Evolutionary conservation across 2,888 invertebrate genomes (phyloP).

Genomic region (Drosophila infuscata): DNA sequence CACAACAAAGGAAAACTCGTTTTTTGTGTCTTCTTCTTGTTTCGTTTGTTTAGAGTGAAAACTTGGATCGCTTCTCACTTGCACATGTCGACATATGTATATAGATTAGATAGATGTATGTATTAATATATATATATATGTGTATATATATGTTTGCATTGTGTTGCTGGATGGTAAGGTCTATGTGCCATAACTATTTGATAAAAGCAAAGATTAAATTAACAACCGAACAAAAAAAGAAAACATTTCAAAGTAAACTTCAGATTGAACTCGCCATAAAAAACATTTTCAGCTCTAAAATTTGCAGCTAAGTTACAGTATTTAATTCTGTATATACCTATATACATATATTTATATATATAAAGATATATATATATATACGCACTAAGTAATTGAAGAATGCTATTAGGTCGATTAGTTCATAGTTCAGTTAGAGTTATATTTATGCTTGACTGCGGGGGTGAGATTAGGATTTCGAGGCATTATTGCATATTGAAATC

Average conservation of each 20-base stretch:
- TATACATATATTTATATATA: constrained; percentile 9
- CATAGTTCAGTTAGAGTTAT: constrained; percentile 38
- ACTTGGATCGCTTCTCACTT: constrained; percentile 44
- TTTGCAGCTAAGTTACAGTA: constrained; percentile 55
- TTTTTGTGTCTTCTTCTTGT: constrained; percentile 25
- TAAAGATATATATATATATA: constrained; percentile 23
- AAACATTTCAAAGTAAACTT: constrained; percentile 36
- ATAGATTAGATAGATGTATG: constrained; percentile 42
- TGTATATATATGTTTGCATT: constrained; percentile 14
- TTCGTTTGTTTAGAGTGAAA: constrained; percentile 56
- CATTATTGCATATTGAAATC: constrained; percentile 49
- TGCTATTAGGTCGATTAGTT: constrained; percentile 58
- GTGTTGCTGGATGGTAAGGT: constrained; percentile 51
- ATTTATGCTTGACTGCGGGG: constrained; percentile 47
- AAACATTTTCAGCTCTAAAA: constrained; percentile 51
- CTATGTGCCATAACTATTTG: constrained; percentile 55
- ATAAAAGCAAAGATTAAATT: constrained; percentile 54
- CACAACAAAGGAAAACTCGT: constrained; percentile 61
- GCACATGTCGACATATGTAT: constrained; percentile 51
- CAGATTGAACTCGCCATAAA: constrained; percentile 30
- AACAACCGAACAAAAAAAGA: constrained; percentile 23
- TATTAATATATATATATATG: constrained; percentile 14
- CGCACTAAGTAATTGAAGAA: constrained; percentile 40
- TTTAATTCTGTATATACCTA: constrained; percentile 42
- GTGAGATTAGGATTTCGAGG: constrained; percentile 43